Evolutionary conservation across 2,113 vertebrate genomes (phyloP).

Genomic region (Prunella fulvescens): DNA sequence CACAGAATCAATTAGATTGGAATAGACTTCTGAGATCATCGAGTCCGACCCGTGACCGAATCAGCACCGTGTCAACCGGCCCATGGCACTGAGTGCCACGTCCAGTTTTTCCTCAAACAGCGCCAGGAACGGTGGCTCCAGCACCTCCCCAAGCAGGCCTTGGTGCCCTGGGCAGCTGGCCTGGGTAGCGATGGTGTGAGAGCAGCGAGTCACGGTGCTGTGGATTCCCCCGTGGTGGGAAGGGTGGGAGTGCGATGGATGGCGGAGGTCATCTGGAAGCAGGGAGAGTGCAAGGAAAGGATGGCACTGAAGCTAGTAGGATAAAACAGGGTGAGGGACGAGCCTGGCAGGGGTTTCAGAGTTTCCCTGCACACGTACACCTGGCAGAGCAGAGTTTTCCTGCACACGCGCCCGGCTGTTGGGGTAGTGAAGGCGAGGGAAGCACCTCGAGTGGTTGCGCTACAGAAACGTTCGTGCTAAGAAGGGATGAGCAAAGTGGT

Average conservation of each 20-base stretch:
- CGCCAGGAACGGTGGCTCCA: background rate
- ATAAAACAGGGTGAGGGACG: background rate
- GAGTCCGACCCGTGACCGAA: background rate
- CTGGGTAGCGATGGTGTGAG: no score
- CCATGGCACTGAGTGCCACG: background rate
- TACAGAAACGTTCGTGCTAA: fast-evolving
- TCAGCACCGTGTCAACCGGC: no score
- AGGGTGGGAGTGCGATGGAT: background rate
- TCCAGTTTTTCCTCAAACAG: background rate
- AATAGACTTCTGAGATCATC: background rate
- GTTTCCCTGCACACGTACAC: background rate
- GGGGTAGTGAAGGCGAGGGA: background rate
- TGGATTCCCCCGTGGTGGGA: background rate
- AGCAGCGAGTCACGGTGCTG: background rate
- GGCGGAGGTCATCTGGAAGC: background rate
- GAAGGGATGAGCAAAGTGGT: background rate
- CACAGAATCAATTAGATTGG: no score
- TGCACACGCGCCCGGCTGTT: fast-evolving
- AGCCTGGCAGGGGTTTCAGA: background rate
- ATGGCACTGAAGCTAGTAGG: background rate
- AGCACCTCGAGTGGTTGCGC: background rate
- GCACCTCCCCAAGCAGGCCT: background rate
- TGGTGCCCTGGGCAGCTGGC: background rate
- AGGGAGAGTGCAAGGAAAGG: background rate
- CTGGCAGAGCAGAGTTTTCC: background rate